phyloP scores from a whole-genome alignment of 1,140 invertebrate species.

The Pteromalus puparum region DNA sequence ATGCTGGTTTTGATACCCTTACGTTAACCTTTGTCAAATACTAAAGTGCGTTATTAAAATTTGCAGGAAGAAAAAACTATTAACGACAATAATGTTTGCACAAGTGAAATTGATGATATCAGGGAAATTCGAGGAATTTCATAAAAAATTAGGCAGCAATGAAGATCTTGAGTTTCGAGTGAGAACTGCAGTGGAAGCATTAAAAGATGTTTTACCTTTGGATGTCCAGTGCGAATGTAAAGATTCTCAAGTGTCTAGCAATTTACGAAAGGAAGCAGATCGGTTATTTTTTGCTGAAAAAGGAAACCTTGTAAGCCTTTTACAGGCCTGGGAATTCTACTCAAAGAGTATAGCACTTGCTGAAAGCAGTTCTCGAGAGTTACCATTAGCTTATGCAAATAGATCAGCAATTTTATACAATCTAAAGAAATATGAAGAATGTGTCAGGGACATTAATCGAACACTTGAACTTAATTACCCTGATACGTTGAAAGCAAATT shows the following conservation, averaged over 20 bases:
- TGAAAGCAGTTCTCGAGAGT: conserved; percentile 74
- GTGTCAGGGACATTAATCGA: conserved; percentile 74
- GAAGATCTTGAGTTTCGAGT: conserved; percentile 9
- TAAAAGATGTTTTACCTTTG: conserved; percentile 31
- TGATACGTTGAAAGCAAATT: conserved; percentile 58
- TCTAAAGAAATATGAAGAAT: conserved; percentile 78
- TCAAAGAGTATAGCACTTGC: conserved; percentile 79
- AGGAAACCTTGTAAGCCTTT: conserved; percentile 3
- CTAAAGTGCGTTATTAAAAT: too few species aligned
- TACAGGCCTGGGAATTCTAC: conserved; percentile 71
- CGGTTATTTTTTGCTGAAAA: conserved; percentile 46
- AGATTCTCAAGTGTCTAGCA: conserved; percentile 43
- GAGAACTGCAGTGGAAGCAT: background rate
- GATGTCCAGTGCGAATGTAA: conserved; percentile 49
- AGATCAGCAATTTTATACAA: conserved; percentile 82
- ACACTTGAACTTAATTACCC: conserved; percentile 61
- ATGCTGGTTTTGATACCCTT: too few species aligned
- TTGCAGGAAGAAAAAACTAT: too few species aligned
- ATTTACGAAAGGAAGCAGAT: conserved; percentile 57
- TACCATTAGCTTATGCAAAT: conserved; percentile 81
- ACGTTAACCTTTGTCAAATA: too few species aligned
- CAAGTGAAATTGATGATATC: background rate
- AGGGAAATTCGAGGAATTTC: background rate
- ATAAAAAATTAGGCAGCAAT: background rate
- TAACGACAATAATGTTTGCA: background rate